A percentile compares a stretch with the other conserved stretches of the same genome.
phyloP scores from a whole-genome alignment of 2,888 invertebrate genomes.

The Sthenelais limicola region DNA sequence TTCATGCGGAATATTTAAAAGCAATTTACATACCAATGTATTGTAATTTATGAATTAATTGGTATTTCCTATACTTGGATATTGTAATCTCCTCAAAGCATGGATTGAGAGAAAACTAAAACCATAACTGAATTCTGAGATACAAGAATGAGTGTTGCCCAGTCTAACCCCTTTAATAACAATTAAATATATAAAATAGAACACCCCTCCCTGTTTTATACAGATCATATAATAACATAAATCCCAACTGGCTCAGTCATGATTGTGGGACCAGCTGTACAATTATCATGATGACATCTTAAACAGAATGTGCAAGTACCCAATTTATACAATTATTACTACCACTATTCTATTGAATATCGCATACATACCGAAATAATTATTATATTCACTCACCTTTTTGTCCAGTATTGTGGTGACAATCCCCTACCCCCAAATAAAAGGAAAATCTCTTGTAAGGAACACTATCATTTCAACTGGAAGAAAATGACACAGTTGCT shows the following conservation, averaged over 20 bases:
- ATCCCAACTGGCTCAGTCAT: constrained; percentile 24
- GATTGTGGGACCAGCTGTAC: constrained; percentile 10
- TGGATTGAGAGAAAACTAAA: constrained; percentile 31
- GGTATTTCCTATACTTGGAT: constrained; percentile 31
- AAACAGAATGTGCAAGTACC: neutral
- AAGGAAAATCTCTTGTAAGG: too few species aligned
- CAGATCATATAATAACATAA: too few species aligned
- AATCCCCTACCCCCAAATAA: neutral
- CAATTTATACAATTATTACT: constrained; percentile 16
- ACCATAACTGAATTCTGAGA: constrained; percentile 36
- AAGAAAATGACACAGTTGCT: too few species aligned
- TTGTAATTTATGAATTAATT: constrained; percentile 28
- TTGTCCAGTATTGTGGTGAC: neutral
- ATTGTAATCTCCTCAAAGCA: constrained; percentile 26
- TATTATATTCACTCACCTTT: neutral
- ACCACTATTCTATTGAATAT: constrained; percentile 12
- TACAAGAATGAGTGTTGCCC: constrained; percentile 30
- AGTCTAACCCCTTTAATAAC: too few species aligned
- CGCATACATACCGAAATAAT: too few species aligned
- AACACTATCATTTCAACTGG: too few species aligned
- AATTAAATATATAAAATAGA: too few species aligned
- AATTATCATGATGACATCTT: constrained; percentile 11
- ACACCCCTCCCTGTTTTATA: too few species aligned
- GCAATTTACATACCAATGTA: constrained; percentile 23
- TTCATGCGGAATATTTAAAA: constrained; percentile 11